Base-by-base conservation (phyloP, 2,113 vertebrate species). In the Holacanthus passer region DNA sequence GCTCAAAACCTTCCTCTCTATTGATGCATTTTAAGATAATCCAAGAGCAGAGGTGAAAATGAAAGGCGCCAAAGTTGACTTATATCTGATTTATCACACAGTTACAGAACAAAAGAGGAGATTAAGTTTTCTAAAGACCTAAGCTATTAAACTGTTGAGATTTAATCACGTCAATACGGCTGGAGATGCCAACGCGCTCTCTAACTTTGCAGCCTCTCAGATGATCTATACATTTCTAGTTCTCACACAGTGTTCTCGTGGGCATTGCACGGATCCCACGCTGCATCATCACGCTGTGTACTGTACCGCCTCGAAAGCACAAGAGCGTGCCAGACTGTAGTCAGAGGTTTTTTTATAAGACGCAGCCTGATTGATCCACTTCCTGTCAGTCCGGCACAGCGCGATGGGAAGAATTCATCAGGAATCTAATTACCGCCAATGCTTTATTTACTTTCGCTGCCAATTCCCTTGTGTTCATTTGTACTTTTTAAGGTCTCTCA, bases 281-380 rank as follows among this genome's bases (percentile, higher is more conserved):
- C 74, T 50, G 72, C 56, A 43, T 62, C 80, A 62, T 74, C 74
- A 39, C 79, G 62, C 13, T 31, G 35, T 55, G 41, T 56, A 32
- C 79, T 77, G 63, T 55, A 77, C 82, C 8, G 19, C 20, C 24
- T 62, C 52, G 5, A 12, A 73, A 73, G 7, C 11, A 35, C 59
- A 39, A 58, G 32, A 37, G 68, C n/a, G 22, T 19, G 3, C 67
- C 7, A 48, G 20, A 47, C 63, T 59, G 73, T 67, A 81, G 72
- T 63, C 35, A 45, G 65, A 62, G 67, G 60, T 45, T 82, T 55
- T 66, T 68, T n/a, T n/a, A n/a, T n/a, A n/a, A 17, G 39, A 29
- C 55, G 63, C 79, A 53, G 69, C 81, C 71, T 41, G 79, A 86
- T 79, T 83, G 87, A 88, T 69, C 84, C 32, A 13, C 62, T 75